Conservation (phyloP, 2,888 invertebrate species). For the Lepidochitona cinerea region DNA sequence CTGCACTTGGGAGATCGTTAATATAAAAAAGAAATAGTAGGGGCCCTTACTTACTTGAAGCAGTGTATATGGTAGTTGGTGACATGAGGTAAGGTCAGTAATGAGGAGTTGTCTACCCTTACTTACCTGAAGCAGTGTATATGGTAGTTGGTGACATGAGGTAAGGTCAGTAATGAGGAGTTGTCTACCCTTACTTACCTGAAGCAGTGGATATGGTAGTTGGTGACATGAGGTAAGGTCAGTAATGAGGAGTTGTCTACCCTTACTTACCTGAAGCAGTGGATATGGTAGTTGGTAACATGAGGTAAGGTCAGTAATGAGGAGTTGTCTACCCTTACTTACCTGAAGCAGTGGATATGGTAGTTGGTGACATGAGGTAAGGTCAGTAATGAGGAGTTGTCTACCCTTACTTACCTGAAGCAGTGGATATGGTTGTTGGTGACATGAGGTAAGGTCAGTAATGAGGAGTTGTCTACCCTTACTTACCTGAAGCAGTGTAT, state of each 20-base stretch:
- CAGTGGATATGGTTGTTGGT: not conserved
- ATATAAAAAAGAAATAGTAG: no score
- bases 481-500: constrained; percentile 46
- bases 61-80: not conserved
- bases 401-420: not conserved
- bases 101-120: not conserved
- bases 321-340: not conserved
- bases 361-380: not conserved
- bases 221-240: not conserved
- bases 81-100: not conserved
- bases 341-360: not conserved
- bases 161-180: not conserved
- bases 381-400: not conserved
- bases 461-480: not conserved
- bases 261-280: not conserved
- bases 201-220: not conserved
- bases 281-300: not conserved
- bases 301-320: not conserved
- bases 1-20: no score
- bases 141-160: not conserved
- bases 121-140: not conserved
- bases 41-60: not conserved
- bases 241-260: not conserved
- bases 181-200: not conserved
- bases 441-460: no score